Conservation (phyloP, 2,888 invertebrate species). For the Platypus cylindrus region DNA sequence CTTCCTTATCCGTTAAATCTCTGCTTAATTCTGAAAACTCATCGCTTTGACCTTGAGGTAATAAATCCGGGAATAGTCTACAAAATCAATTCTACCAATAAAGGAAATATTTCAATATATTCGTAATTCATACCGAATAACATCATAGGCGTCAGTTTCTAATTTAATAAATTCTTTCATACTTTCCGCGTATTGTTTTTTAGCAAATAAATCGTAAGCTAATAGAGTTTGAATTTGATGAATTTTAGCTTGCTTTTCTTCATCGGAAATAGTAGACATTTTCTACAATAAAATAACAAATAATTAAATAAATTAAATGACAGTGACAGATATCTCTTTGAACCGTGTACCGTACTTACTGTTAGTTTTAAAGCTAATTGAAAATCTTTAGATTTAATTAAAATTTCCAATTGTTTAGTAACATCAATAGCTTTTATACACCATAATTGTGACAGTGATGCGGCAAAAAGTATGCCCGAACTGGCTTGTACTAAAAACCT, state of each 20-base stretch:
- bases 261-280: conserved; percentile 66
- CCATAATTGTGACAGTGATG: conserved; percentile 83
- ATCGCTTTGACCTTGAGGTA: conserved; percentile 34
- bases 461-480: conserved; percentile 72
- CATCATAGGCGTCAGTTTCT: conserved; percentile 88
- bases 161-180: conserved; percentile 85
- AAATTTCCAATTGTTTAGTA: conserved; percentile 67
- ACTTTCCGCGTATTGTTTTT: conserved; percentile 76
- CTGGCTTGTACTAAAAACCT: conserved; percentile 61
- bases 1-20: conserved; percentile 65
- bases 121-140: conserved; percentile 44
- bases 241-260: conserved; percentile 67
- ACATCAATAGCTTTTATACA: conserved; percentile 71
- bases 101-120: background rate
- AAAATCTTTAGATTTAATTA: conserved; percentile 84
- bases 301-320: too few species aligned
- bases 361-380: conserved; percentile 84
- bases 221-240: conserved; percentile 81
- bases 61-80: conserved; percentile 81
- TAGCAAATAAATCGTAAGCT: conserved; percentile 84
- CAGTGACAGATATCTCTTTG: too few species aligned
- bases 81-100: background rate
- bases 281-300: conserved; percentile 44
- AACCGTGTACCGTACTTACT: conserved; percentile 42
- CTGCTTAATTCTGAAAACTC: conserved; percentile 34